Evolutionary conservation across 2,113 vertebrate species (phyloP).

Genomic region (Thermophis baileyi): DNA sequence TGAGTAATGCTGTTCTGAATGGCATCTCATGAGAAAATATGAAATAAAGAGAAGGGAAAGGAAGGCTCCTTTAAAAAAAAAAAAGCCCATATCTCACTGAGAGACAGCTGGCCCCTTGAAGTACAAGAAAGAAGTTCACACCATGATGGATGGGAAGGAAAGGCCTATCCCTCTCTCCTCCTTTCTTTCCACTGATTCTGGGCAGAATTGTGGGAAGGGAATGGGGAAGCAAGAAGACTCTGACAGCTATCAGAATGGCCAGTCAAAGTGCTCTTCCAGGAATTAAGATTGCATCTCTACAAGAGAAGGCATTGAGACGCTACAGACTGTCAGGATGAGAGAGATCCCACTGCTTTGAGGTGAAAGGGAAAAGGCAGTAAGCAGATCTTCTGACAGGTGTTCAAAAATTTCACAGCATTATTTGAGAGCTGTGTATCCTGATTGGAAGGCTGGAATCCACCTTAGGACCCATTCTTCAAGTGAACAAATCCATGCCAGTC

Average conservation of each 20-base stretch:
- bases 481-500: not conserved
- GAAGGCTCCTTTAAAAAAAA: conserved; percentile 73
- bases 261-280: not conserved
- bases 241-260: not conserved
- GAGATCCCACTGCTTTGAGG: not conserved
- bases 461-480: not conserved
- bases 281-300: not conserved
- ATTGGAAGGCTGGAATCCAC: not conserved
- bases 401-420: conserved; percentile 11
- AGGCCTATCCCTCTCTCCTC: conserved; percentile 32
- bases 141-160: conserved; percentile 59
- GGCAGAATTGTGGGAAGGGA: not conserved
- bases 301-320: rapidly evolving
- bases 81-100: conserved; percentile 77
- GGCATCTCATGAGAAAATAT: conserved; percentile 76
- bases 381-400: conserved; percentile 9
- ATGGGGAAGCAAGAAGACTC: not conserved
- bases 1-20: conserved; percentile 72
- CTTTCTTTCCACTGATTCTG: not conserved
- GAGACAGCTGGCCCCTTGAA: conserved; percentile 78
- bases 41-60: conserved; percentile 66
- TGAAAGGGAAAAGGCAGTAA: conserved; percentile 18
- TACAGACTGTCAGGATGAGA: not conserved
- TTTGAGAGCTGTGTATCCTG: not conserved
- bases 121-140: conserved; percentile 70